Conservation (phyloP, 2,113 vertebrate species). For the Rhea americana region DNA sequence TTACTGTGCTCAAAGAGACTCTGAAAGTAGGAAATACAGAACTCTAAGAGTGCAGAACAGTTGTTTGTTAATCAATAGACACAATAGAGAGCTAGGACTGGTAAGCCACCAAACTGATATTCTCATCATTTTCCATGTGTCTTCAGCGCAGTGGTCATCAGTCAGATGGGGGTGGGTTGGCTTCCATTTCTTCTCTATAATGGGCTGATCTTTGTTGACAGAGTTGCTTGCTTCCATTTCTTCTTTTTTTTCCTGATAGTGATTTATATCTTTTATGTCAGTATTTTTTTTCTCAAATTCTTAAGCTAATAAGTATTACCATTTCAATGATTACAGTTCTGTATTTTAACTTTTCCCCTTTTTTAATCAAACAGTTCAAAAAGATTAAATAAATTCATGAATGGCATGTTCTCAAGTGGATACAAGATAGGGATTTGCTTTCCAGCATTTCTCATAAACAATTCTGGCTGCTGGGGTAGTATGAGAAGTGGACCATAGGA, state of each 20-base stretch:
- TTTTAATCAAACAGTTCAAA: not conserved
- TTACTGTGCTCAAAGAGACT: not conserved
- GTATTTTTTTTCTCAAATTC: not conserved
- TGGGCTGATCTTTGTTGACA: not conserved
- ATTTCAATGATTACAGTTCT: not conserved
- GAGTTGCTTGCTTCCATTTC: not conserved
- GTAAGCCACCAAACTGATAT: not conserved
- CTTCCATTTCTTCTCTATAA: not conserved
- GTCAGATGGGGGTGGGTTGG: not conserved
- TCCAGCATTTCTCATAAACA: not conserved
- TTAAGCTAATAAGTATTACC: not conserved
- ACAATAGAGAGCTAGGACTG: not conserved
- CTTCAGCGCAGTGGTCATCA: not conserved
- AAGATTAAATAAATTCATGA: not conserved
- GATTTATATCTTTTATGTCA: not conserved
- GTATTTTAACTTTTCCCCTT: not conserved
- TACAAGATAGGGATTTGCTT: not conserved
- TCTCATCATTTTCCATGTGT: not conserved
- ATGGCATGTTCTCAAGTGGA: not conserved
- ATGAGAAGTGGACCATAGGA: not conserved
- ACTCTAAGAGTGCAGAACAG: not conserved
- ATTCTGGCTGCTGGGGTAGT: not conserved
- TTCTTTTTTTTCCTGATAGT: not conserved
- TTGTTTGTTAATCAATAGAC: not conserved
- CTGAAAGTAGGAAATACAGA: not conserved